Evolutionary conservation across 2,888 invertebrate genomes (phyloP), one percentile per base, ranked within the genome.

Genomic region (Patella depressa): DNA sequence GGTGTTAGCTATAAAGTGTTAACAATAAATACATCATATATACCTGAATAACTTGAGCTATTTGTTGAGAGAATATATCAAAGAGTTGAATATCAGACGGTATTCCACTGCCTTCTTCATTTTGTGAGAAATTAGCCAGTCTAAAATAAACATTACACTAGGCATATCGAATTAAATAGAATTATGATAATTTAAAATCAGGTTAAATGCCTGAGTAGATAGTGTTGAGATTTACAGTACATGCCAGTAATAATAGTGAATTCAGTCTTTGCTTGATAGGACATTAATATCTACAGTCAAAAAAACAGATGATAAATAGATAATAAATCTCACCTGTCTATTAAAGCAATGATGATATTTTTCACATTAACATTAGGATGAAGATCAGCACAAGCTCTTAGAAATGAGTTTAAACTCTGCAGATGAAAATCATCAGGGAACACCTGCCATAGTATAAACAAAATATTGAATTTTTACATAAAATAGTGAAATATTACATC

Each of bases 341-440:
- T 99, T 55, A 99, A 93, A 2, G 98, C 96, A 84, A 98, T 98
- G 81, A 99, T 97, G 81, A 99, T 97, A 91, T 98, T 98, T 93
- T 99, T 99, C 11, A 99, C 98, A 92, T 99, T 98, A 15, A 99
- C 99, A 12, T 96, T 96, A 0, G 95, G 95, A 89, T 99, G 98
- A 1, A 99, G 93, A 90, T 99, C 98, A 0, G 97, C 98, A 91
- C 99, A 99, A 0, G 99, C 98, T 92, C 97, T 96, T 78, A 99
- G 93, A 92, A 99, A 99, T 71, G 97, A 96, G 91, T 96, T 96
- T 80, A 99, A 93, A 0, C 98, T 98, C 86, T 97, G 96, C 88
- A 99, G 93, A 93, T 99, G 99, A 92, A 98, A 99, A 92, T 99
- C 99, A 91, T 99, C 99, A 0, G 99, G 99, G 91, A 99, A 99